Evolutionary conservation across 2,888 invertebrate species (phyloP).

Genomic region (Pelosia muscerda): DNA sequence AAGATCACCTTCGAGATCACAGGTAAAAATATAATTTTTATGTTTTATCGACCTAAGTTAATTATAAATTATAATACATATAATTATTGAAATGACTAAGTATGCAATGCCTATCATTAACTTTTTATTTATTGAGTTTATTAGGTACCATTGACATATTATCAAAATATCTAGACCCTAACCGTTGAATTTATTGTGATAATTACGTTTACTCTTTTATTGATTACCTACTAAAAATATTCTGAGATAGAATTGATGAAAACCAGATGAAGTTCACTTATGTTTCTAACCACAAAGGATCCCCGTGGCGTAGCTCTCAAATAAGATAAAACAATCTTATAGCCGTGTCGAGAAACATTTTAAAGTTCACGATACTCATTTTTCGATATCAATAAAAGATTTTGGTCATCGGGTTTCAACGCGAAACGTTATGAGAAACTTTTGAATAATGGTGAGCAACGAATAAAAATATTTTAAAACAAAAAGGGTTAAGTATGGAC

Average conservation of each 20-base stretch:
- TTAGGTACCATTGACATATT: not conserved
- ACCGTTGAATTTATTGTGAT: slow-evolving; percentile 51
- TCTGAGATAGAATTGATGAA: slow-evolving; percentile 22
- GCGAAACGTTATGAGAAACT: slow-evolving; percentile 79
- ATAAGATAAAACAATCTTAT: slow-evolving; percentile 70
- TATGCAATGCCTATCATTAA: not conserved
- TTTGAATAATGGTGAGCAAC: slow-evolving; percentile 84
- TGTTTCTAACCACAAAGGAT: slow-evolving; percentile 52
- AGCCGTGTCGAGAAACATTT: slow-evolving; percentile 65
- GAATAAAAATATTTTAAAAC: slow-evolving; percentile 78
- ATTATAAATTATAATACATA: not conserved
- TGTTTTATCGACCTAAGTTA: not conserved
- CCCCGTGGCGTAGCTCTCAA: slow-evolving; percentile 50
- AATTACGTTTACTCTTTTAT: slow-evolving; percentile 55
- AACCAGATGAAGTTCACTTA: slow-evolving; percentile 34
- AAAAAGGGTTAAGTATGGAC: slow-evolving; percentile 83
- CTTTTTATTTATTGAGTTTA: not conserved
- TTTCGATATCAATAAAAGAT: slow-evolving; percentile 82
- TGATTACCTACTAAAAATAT: slow-evolving; percentile 48
- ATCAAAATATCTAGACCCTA: not conserved
- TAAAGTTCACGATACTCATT: slow-evolving; percentile 74
- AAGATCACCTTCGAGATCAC: slow-evolving; percentile 98
- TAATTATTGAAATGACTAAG: not conserved
- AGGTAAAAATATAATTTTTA: slow-evolving; percentile 88
- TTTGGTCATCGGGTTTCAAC: slow-evolving; percentile 74